phyloP scores from a whole-genome alignment of 2,888 invertebrate species.

The Theretra japonica region DNA sequence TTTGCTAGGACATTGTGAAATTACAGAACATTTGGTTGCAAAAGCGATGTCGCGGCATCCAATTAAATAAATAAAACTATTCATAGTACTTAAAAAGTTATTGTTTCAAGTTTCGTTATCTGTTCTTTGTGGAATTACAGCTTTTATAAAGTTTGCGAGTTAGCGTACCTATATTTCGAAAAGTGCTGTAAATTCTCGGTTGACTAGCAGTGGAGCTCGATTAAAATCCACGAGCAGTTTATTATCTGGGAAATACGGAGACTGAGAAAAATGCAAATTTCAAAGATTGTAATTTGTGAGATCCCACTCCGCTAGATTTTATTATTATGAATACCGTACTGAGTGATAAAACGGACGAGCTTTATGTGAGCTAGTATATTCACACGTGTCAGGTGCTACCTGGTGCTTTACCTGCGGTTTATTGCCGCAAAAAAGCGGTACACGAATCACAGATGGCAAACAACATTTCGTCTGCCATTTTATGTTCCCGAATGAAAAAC shows the following conservation, averaged over 20 bases:
- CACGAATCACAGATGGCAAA: neutral
- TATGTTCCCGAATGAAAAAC: neutral
- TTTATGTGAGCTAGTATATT: slow-evolving; percentile 52
- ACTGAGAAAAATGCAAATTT: slow-evolving; percentile 18
- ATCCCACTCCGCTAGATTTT: slow-evolving; percentile 21
- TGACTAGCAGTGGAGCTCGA: slow-evolving; percentile 16
- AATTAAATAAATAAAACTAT: neutral
- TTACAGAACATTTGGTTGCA: neutral
- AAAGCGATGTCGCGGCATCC: neutral
- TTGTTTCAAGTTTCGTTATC: neutral
- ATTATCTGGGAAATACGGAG: slow-evolving; percentile 14
- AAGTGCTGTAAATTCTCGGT: slow-evolving; percentile 9
- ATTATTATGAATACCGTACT: slow-evolving; percentile 23
- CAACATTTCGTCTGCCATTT: slow-evolving; percentile 4
- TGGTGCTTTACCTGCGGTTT: slow-evolving; percentile 68
- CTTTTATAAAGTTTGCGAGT: slow-evolving; percentile 27
- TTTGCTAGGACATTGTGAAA: neutral
- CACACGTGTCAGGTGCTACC: slow-evolving; percentile 73
- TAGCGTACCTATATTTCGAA: slow-evolving; percentile 8
- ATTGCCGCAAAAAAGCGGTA: slow-evolving; percentile 36
- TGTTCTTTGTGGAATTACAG: slow-evolving; percentile 13
- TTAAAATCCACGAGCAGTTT: slow-evolving; percentile 18
- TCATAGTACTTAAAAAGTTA: neutral
- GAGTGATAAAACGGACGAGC: slow-evolving; percentile 5
- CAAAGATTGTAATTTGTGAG: slow-evolving; percentile 23